Evolutionary conservation across 1,140 invertebrate genomes (phyloP).

Genomic region (Dinothrombium tinctorium): DNA sequence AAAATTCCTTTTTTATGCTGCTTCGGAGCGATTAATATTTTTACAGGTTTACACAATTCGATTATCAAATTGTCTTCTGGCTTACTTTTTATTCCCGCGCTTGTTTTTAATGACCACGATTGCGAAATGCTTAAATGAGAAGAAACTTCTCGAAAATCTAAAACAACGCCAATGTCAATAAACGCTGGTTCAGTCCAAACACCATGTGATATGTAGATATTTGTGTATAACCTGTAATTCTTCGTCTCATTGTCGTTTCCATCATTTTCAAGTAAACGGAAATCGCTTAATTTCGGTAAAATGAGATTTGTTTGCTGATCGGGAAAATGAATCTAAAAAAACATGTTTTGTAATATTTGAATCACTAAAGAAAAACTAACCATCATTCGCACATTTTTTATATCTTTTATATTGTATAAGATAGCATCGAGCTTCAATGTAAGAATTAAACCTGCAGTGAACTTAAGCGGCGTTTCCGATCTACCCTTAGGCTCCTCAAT

Average conservation of each 20-base stretch:
- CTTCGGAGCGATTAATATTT: constrained; percentile 65
- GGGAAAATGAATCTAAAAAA: constrained; percentile 42
- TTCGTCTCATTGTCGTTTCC: background rate
- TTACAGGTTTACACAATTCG: constrained; percentile 65
- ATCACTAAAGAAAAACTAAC: constrained; percentile 22
- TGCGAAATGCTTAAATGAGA: constrained; percentile 22
- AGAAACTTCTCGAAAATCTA: constrained; percentile 41
- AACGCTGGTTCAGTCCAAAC: constrained; percentile 48
- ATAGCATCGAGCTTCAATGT: constrained; percentile 63
- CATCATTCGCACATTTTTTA: constrained; percentile 45
- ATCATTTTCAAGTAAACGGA: constrained; percentile 18
- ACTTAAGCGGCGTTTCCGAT: constrained; percentile 63
- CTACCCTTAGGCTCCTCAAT: constrained; percentile 61
- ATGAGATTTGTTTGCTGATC: constrained; percentile 65
- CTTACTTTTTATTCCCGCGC: constrained; percentile 1
- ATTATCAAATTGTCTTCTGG: constrained; percentile 36
- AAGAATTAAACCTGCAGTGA: constrained; percentile 68
- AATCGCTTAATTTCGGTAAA: constrained; percentile 36
- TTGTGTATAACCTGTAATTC: constrained; percentile 52
- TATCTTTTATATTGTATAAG: constrained; percentile 47
- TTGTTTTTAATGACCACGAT: constrained; percentile 22
- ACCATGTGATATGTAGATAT: constrained; percentile 62
- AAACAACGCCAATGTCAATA: constrained; percentile 56
- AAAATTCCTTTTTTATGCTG: constrained; percentile 40
- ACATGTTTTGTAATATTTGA: constrained; percentile 2